Percentiles rank a stretch among this genome's conserved stretches.
These are phyloP conservation scores for Actinostola sp. DNA, from an alignment of 92 coral and sea anemone species.

Conservation along the genomic window DNA sequence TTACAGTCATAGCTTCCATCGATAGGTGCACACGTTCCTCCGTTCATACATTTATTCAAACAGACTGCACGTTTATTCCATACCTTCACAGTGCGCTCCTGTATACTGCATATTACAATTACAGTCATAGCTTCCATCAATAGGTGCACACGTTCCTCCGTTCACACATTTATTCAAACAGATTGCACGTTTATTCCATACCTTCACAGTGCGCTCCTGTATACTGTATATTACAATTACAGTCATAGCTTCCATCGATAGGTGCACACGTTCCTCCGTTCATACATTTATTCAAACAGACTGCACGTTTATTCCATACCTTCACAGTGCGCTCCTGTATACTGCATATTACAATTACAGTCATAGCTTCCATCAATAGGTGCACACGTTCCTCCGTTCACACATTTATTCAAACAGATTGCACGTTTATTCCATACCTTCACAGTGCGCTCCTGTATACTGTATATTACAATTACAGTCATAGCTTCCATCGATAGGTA, in stretches of 20 bases:
- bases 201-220: slow-evolving; percentile 98
- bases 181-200: no score
- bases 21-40: no score
- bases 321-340: slow-evolving; percentile 96
- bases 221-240: slow-evolving; percentile 72
- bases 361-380: slow-evolving; percentile 51
- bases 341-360: slow-evolving; percentile 75
- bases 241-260: slow-evolving; percentile 51
- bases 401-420: no score
- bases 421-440: no score
- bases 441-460: slow-evolving; percentile 95
- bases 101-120: slow-evolving; percentile 77
- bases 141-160: slow-evolving; percentile 56
- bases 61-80: no score
- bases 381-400: slow-evolving; percentile 65
- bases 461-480: slow-evolving; percentile 79
- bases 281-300: slow-evolving; percentile 30
- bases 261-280: slow-evolving; percentile 67
- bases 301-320: slow-evolving; percentile 36
- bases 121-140: slow-evolving; percentile 60
- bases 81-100: slow-evolving; percentile 95
- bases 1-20: no score
- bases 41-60: no score
- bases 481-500: slow-evolving; percentile 72
- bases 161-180: no score